Conservation (phyloP, 2,797 vertebrate genomes). For the Tokudaia muenninki region DNA sequence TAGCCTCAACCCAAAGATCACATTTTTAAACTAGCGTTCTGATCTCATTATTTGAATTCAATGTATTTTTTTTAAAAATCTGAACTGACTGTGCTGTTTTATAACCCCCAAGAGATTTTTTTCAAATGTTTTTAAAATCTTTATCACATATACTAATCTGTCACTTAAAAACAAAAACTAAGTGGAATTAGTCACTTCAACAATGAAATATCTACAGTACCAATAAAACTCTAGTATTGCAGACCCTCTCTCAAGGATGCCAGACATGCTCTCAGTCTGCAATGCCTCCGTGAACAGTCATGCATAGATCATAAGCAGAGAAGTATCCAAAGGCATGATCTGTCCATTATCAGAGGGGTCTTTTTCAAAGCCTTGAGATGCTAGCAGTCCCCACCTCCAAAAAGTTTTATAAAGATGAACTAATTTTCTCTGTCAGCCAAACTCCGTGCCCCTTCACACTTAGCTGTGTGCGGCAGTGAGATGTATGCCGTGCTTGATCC, state of each 20-base stretch:
- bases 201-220: background rate
- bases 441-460: background rate
- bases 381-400: background rate
- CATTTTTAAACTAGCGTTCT: background rate
- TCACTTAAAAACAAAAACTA: constrained; percentile 12
- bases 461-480: no score
- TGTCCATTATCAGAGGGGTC: background rate
- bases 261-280: background rate
- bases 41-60: background rate
- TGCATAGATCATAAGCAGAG: background rate
- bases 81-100: background rate
- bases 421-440: constrained; percentile 1
- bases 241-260: background rate
- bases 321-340: background rate
- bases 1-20: background rate
- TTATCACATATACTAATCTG: background rate
- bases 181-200: background rate
- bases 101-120: constrained; percentile 27
- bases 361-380: background rate
- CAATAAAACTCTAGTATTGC: no score
- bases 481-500: background rate
- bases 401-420: background rate
- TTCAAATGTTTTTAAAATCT: constrained; percentile 44
- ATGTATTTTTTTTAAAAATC: background rate
- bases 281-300: background rate